Conservation (phyloP, 2,888 invertebrate genomes). For the Helicoverpa assulta region DNA sequence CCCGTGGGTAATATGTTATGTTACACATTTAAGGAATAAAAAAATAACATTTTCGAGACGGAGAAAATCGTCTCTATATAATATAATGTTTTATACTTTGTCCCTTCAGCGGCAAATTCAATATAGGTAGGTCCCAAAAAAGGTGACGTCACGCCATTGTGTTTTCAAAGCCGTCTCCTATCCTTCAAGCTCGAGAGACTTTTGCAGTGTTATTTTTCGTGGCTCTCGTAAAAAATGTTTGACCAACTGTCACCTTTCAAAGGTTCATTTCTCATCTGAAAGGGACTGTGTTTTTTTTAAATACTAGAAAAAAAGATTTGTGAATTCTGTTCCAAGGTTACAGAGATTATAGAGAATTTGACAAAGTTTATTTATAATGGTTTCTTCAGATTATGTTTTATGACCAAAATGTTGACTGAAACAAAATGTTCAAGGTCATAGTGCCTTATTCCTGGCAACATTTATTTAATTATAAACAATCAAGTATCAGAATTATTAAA, state of each 20-base stretch:
- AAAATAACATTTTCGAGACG: slow-evolving; percentile 41
- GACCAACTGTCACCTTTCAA: slow-evolving; percentile 8
- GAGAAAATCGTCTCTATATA: slow-evolving; percentile 3
- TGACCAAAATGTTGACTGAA: no score
- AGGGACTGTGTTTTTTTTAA: neutral
- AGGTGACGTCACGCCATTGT: slow-evolving; percentile 4
- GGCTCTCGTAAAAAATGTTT: slow-evolving; percentile 16
- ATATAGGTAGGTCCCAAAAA: neutral
- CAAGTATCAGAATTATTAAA: no score
- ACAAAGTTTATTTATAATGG: no score
- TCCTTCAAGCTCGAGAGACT: slow-evolving; percentile 7
- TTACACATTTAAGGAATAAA: slow-evolving; percentile 23
- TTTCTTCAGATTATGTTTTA: no score
- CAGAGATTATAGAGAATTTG: neutral
- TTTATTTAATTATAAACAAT: no score
- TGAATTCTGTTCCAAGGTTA: neutral
- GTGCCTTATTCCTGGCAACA: no score
- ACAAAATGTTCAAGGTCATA: no score
- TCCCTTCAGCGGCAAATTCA: slow-evolving; percentile 30
- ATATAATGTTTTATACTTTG: slow-evolving; percentile 19
- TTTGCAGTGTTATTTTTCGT: slow-evolving; percentile 18
- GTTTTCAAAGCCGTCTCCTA: slow-evolving; percentile 1
- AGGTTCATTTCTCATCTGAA: neutral
- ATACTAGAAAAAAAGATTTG: neutral
- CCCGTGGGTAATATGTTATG: slow-evolving; percentile 52